These are phyloP conservation scores for Muscicapa adusta DNA, from an alignment of 2,113 vertebrate species.

Conservation along the genomic window DNA sequence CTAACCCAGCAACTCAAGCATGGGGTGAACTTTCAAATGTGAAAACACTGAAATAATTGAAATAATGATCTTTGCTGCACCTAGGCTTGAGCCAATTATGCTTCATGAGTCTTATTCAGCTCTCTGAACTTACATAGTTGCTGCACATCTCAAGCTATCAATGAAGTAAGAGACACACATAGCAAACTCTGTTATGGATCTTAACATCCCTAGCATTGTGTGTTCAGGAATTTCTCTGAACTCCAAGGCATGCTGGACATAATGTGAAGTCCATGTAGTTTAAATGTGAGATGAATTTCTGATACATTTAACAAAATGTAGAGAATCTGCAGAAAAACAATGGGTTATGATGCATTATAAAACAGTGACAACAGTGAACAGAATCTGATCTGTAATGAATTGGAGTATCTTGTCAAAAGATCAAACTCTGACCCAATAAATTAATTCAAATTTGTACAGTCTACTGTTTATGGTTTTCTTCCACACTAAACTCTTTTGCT, in stretches of 20 bases:
- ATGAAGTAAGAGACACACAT: background rate
- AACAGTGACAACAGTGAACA: background rate
- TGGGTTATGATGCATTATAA: background rate
- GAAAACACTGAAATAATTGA: background rate
- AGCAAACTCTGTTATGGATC: background rate
- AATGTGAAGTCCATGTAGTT: background rate
- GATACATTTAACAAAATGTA: background rate
- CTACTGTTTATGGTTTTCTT: background rate
- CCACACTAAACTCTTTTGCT: background rate
- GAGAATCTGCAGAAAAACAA: background rate
- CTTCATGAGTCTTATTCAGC: background rate
- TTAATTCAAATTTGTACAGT: background rate
- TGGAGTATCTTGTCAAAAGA: background rate
- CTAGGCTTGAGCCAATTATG: background rate
- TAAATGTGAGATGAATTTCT: background rate
- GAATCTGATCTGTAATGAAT: background rate
- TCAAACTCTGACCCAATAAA: background rate
- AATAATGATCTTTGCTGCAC: background rate
- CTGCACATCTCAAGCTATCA: background rate
- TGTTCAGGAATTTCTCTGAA: background rate
- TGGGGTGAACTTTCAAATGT: background rate
- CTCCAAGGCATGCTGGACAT: background rate
- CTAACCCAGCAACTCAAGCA: background rate
- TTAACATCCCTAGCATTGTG: background rate
- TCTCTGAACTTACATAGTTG: background rate